A percentile compares a stretch with the other conserved stretches of the same genome.
phyloP scores from a whole-genome alignment of 2,797 vertebrate genomes.

The Falco cherrug region DNA sequence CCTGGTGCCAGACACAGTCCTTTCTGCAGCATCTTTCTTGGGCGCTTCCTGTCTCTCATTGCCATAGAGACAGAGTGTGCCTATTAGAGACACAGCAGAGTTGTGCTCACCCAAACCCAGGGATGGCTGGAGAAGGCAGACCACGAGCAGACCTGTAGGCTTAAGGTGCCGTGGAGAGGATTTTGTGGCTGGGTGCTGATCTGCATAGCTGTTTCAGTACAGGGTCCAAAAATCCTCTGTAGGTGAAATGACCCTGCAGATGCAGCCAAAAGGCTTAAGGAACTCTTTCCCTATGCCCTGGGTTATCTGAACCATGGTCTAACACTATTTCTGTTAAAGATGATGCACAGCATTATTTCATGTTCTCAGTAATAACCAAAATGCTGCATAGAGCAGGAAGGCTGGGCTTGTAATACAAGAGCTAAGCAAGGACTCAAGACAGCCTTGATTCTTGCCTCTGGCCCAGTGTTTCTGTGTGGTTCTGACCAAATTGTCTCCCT shows the following conservation, averaged over 20 bases:
- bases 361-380: neutral
- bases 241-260: neutral
- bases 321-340: neutral
- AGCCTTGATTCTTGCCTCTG: neutral
- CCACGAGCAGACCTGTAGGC: neutral
- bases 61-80: conserved; percentile 64
- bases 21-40: conserved; percentile 55
- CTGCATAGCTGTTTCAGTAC: neutral
- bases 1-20: conserved; percentile 49
- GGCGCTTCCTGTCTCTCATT: conserved; percentile 40
- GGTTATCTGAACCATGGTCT: neutral
- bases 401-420: neutral
- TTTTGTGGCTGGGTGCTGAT: neutral
- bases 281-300: neutral
- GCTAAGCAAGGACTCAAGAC: neutral
- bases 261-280: neutral
- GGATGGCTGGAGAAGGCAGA: neutral
- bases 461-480: neutral
- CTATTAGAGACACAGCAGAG: conserved; percentile 21
- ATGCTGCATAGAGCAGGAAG: neutral
- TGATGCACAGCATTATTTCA: neutral
- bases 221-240: neutral
- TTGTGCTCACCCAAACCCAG: neutral
- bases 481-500: neutral
- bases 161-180: neutral